Evolutionary conservation across 2,113 vertebrate genomes (phyloP).

Genomic region (Mormyrus lacerda): DNA sequence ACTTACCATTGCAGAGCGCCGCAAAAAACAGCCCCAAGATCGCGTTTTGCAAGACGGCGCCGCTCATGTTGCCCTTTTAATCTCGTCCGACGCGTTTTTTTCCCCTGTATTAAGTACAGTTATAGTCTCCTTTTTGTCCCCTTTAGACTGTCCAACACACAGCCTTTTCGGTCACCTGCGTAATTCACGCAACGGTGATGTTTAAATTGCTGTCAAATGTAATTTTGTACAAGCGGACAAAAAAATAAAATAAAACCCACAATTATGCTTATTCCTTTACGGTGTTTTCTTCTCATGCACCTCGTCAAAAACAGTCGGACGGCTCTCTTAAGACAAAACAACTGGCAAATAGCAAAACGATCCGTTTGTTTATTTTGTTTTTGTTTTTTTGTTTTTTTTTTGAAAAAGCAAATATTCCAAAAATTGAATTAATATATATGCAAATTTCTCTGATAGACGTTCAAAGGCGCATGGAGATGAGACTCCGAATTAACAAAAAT

Average conservation of each 20-base stretch:
- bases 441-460: slow-evolving; percentile 21
- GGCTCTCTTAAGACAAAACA: slow-evolving; percentile 29
- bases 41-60: slow-evolving; percentile 53
- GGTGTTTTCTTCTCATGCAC: slow-evolving; percentile 46
- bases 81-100: slow-evolving; percentile 39
- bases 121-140: slow-evolving; percentile 43
- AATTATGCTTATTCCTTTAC: slow-evolving; percentile 38
- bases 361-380: slow-evolving; percentile 4
- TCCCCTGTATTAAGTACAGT: slow-evolving; percentile 32
- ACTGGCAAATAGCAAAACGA: slow-evolving; percentile 33
- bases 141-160: slow-evolving; percentile 20
- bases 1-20: slow-evolving; percentile 62
- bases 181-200: slow-evolving; percentile 34
- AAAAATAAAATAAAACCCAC: neutral
- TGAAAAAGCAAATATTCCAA: slow-evolving; percentile 39
- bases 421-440: slow-evolving; percentile 32
- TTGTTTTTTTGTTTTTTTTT: neutral
- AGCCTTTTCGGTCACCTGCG: slow-evolving; percentile 17
- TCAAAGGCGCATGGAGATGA: slow-evolving; percentile 15
- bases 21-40: slow-evolving; percentile 54
- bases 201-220: slow-evolving; percentile 16
- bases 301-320: slow-evolving; percentile 25
- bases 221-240: neutral
- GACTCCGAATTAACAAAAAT: neutral
- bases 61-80: slow-evolving; percentile 58